Base-by-base conservation (phyloP, 2,113 vertebrate genomes). In the Syngnathoides biaculeatus region DNA sequence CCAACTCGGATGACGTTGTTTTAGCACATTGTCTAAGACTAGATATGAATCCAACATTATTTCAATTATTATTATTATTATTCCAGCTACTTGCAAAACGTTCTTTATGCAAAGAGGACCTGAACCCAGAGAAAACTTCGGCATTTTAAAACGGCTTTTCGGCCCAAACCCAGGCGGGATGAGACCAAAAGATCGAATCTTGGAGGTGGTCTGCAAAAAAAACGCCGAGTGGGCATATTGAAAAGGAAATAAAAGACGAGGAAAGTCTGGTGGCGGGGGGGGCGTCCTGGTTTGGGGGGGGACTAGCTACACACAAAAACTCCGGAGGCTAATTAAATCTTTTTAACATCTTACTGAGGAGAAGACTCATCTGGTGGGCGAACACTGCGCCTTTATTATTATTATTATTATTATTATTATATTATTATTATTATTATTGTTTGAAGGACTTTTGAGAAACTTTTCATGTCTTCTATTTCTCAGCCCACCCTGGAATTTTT, bases 291-390 rank as follows among this genome's bases (percentile, higher is more conserved):
- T n/a, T n/a, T n/a, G 10, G 48, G 20, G 19, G 50, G 2, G 24
- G 52, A 22, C 11, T n/a, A 10, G 2, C 53, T 12, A 56, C 64
- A 79, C 48, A 73, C 80, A 77, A 26, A 26, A 26, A 4, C 2
- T 2, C 24, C 68, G 73, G 72, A n/a, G 74, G 64, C 78, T 85
- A 89, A 88, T 90, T 90, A 87, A 89, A 89, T 86, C 85, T 85
- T 83, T 77, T 81, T 81, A 64, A 66, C 64, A 53, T 78, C 69
- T 76, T 78, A 80, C 79, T 73, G 69, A 77, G 69, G 75, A 75
- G 71, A 81, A 79, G 69, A 22, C 74, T 86, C 85, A 87, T 89
- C 86, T 84, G 73, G 67, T 82, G 84, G 79, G 82, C 78, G 83
- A 84, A 78, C 79, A 70, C 63, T 55, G 71, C 61, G 62, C 75